phyloP scores from a whole-genome alignment of 2,797 vertebrate species.

The Hippoglossus hippoglossus region DNA sequence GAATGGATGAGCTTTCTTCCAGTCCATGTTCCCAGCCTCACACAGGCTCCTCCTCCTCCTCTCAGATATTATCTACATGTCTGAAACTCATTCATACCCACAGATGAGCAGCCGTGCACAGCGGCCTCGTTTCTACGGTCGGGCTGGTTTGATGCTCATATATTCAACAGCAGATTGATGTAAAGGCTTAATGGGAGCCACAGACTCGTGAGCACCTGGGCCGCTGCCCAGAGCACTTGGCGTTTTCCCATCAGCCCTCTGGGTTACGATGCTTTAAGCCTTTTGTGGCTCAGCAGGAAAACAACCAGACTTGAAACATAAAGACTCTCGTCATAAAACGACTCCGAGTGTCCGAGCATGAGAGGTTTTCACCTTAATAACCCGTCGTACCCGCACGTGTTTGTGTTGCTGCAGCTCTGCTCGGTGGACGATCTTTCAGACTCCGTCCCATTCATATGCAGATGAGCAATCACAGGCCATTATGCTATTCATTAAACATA shows the following conservation, averaged over 20 bases:
- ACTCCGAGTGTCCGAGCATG: conserved; percentile 46
- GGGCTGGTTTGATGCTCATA: conserved; percentile 21
- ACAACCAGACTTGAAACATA: conserved; percentile 46
- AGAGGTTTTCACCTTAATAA: conserved; percentile 55
- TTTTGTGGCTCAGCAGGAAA: conserved; percentile 50
- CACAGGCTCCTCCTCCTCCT: neutral
- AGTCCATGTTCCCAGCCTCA: too few species aligned
- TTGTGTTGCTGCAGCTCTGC: conserved; percentile 46
- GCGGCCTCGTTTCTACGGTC: conserved; percentile 61
- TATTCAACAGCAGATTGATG: conserved; percentile 55
- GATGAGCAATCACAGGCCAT: conserved; percentile 78
- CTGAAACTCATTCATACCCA: conserved; percentile 68
- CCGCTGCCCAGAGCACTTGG: conserved; percentile 45
- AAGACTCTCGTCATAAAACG: conserved; percentile 40
- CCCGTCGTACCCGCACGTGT: conserved; percentile 36
- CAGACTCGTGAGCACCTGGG: conserved; percentile 68
- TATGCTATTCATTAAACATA: conserved; percentile 78
- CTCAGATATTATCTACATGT: conserved; percentile 34
- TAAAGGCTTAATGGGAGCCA: conserved; percentile 55
- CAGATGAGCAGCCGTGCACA: conserved; percentile 64
- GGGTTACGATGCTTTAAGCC: conserved; percentile 48
- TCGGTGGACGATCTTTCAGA: conserved; percentile 55
- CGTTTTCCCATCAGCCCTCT: conserved; percentile 39
- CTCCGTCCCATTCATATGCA: conserved; percentile 72
- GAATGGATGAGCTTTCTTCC: too few species aligned